A percentile compares a stretch with the other conserved stretches of the same genome.
phyloP scores from a whole-genome alignment of 1,140 invertebrate species.

The Chrysomallon squamiferum region DNA sequence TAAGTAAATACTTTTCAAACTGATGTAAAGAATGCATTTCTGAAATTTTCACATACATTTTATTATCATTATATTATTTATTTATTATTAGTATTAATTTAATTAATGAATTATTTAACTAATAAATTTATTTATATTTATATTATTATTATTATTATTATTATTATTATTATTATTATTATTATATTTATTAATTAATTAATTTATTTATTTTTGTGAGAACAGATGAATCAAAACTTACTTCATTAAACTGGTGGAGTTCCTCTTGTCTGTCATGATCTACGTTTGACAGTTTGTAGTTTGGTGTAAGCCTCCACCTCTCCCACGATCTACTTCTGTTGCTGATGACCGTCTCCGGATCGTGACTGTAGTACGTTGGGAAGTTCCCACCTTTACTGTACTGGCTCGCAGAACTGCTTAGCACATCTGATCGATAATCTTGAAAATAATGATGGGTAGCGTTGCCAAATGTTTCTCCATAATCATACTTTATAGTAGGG shows the following conservation, averaged over 20 bases:
- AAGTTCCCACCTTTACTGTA: conserved; percentile 59
- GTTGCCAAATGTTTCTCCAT: conserved; percentile 64
- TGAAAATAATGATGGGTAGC: conserved; percentile 63
- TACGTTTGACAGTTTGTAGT: conserved; percentile 58
- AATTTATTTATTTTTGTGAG: too few species aligned
- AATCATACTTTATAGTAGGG: conserved; percentile 63
- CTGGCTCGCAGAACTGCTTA: conserved; percentile 57
- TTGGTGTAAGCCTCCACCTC: conserved; percentile 54
- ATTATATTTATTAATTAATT: too few species aligned
- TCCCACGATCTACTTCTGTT: conserved; percentile 53
- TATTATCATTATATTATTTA: too few species aligned
- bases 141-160: too few species aligned
- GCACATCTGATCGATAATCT: conserved; percentile 56
- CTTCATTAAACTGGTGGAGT: conserved; percentile 51
- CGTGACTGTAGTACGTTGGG: conserved; percentile 61
- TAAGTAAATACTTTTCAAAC: too few species aligned
- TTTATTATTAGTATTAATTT: too few species aligned
- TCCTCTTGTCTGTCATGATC: conserved; percentile 61
- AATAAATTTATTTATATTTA: too few species aligned
- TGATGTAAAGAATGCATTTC: too few species aligned
- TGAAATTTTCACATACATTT: too few species aligned
- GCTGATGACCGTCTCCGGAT: conserved; percentile 59
- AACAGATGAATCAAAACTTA: too few species aligned
- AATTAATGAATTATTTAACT: too few species aligned
- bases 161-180: too few species aligned